phyloP scores from a whole-genome alignment of 2,888 invertebrate species.

The Teleiodes luculella region DNA sequence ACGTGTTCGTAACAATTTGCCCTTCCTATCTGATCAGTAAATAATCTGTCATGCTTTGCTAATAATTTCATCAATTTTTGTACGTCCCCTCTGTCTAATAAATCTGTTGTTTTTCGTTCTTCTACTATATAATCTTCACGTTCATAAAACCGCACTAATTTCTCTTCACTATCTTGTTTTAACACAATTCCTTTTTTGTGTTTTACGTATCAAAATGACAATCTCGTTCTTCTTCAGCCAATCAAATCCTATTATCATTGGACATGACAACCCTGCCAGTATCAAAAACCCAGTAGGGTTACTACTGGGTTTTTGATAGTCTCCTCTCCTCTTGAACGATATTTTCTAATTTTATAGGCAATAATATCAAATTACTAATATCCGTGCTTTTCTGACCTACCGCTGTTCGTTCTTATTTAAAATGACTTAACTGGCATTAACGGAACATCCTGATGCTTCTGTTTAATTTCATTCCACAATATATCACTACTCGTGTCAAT shows the following conservation, averaged over 20 bases:
- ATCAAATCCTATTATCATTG: constrained; percentile 10
- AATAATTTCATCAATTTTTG: too few species aligned
- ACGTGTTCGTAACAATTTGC: too few species aligned
- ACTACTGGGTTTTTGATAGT: too few species aligned
- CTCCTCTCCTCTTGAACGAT: not conserved
- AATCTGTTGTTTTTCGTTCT: too few species aligned
- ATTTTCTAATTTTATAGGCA: not conserved
- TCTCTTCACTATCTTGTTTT: not conserved
- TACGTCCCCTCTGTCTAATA: too few species aligned
- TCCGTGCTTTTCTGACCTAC: constrained; percentile 9
- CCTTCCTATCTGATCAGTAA: too few species aligned
- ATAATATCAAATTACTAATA: not conserved
- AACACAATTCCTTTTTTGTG: not conserved
- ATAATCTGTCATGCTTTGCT: too few species aligned
- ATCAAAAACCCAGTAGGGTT: constrained; percentile 1
- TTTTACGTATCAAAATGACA: not conserved
- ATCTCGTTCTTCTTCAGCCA: not conserved
- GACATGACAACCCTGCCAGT: not conserved
- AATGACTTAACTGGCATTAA: constrained; percentile 6
- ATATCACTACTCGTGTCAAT: constrained; percentile 9
- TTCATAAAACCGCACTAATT: not conserved
- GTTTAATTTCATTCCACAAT: not conserved
- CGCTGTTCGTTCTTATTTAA: not conserved
- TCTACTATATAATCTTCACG: not conserved
- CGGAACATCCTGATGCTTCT: not conserved